phyloP scores from a whole-genome alignment of 53 echinoderm and acorn worm genomes.

The Patiria pectinifera region DNA sequence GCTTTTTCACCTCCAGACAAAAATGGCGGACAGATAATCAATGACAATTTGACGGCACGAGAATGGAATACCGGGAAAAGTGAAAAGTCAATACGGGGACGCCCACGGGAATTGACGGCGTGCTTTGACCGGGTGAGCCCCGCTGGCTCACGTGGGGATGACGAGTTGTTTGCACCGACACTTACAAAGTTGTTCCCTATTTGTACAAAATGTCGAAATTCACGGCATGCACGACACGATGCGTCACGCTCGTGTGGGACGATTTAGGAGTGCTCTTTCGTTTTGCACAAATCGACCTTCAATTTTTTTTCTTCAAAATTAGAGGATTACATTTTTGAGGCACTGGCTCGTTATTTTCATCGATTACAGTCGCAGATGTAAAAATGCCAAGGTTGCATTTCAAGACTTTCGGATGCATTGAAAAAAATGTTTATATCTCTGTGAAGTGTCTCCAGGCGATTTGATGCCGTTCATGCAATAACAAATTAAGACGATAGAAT shows the following conservation, averaged over 20 bases:
- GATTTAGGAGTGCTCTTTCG: too few species aligned
- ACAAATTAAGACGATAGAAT: too few species aligned
- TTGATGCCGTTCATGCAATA: too few species aligned
- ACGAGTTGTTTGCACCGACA: background rate
- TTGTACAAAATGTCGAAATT: background rate
- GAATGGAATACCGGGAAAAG: background rate
- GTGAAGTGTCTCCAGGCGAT: too few species aligned
- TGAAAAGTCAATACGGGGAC: background rate
- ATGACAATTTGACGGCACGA: background rate
- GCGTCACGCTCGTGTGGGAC: background rate
- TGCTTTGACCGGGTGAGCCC: background rate
- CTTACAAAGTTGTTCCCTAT: background rate
- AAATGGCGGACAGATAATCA: constrained; percentile 3
- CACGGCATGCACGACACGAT: background rate
- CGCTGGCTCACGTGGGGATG: background rate
- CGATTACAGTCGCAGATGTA: too few species aligned
- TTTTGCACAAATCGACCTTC: too few species aligned
- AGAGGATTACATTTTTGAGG: too few species aligned
- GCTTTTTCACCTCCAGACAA: background rate
- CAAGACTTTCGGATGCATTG: too few species aligned
- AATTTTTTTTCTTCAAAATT: too few species aligned
- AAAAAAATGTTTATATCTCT: too few species aligned
- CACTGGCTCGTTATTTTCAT: too few species aligned
- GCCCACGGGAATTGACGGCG: background rate
- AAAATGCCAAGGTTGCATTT: too few species aligned